Percentiles rank a stretch among this genome's conserved stretches.
These are phyloP conservation scores for Bombus waltoni DNA, from an alignment of 1,140 invertebrate species.

Conservation along the genomic window DNA sequence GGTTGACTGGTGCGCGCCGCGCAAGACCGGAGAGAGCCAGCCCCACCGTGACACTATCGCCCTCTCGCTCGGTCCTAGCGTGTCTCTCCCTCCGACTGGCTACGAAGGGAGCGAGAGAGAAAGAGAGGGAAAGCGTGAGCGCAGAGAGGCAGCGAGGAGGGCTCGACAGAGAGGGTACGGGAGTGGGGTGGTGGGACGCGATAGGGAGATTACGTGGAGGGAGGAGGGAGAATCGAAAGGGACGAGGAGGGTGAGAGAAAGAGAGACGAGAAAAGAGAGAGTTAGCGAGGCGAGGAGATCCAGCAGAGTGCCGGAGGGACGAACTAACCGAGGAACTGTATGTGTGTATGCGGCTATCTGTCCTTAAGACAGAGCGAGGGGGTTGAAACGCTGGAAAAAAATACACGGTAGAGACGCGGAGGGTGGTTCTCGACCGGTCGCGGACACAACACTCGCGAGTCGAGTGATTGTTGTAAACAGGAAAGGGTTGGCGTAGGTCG, in stretches of 20 bases:
- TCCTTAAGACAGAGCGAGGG: slow-evolving; percentile 33
- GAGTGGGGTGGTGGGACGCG: slow-evolving; percentile 49
- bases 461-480: slow-evolving; percentile 69
- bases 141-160: slow-evolving; percentile 55
- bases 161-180: slow-evolving; percentile 51
- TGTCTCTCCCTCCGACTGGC: slow-evolving; percentile 36
- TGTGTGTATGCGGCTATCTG: background rate
- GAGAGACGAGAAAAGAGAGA: background rate
- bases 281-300: slow-evolving; percentile 21
- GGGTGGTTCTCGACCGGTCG: slow-evolving; percentile 50
- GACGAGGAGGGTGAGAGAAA: slow-evolving; percentile 35
- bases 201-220: slow-evolving; percentile 40
- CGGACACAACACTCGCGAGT: slow-evolving; percentile 32
- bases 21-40: slow-evolving; percentile 81
- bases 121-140: slow-evolving; percentile 58
- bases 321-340: background rate
- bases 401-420: background rate
- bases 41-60: slow-evolving; percentile 69
- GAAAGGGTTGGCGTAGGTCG: slow-evolving; percentile 75
- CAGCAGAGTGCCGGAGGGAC: slow-evolving; percentile 30
- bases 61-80: slow-evolving; percentile 57
- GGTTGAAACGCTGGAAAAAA: slow-evolving; percentile 40
- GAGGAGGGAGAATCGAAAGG: slow-evolving; percentile 32
- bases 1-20: slow-evolving; percentile 80
- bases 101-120: slow-evolving; percentile 47